Conservation (phyloP, 2,113 vertebrate species). For the Chionodraco myersi region DNA sequence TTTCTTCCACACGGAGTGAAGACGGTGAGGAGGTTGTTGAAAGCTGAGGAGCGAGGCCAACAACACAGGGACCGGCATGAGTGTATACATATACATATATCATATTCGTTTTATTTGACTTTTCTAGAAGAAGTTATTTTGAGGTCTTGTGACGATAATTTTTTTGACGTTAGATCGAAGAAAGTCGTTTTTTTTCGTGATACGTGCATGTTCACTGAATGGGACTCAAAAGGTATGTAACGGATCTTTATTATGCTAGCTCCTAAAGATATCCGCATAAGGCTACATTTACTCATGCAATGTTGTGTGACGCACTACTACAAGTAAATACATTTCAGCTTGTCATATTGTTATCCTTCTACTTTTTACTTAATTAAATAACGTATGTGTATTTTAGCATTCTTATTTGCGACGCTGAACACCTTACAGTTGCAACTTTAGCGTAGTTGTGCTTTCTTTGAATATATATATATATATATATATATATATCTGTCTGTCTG, state of each 20-base stretch:
- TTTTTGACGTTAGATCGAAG: background rate
- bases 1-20: constrained; percentile 51
- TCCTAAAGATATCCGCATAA: background rate
- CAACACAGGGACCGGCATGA: background rate
- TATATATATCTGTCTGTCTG: background rate
- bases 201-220: constrained; percentile 53
- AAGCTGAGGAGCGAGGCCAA: background rate
- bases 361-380: background rate
- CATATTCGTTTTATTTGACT: background rate
- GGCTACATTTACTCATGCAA: background rate
- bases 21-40: background rate
- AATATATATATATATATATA: background rate
- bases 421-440: background rate
- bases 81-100: background rate
- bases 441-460: background rate
- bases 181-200: background rate
- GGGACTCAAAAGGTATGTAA: constrained; percentile 73
- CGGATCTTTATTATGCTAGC: constrained; percentile 2
- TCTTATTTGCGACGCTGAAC: background rate
- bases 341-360: background rate
- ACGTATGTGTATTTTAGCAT: background rate
- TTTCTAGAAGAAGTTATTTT: background rate
- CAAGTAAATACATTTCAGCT: background rate
- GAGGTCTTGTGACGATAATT: background rate
- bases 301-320: background rate